Conservation (phyloP, 2,797 vertebrate species). For the Fistularia tabacaria region DNA sequence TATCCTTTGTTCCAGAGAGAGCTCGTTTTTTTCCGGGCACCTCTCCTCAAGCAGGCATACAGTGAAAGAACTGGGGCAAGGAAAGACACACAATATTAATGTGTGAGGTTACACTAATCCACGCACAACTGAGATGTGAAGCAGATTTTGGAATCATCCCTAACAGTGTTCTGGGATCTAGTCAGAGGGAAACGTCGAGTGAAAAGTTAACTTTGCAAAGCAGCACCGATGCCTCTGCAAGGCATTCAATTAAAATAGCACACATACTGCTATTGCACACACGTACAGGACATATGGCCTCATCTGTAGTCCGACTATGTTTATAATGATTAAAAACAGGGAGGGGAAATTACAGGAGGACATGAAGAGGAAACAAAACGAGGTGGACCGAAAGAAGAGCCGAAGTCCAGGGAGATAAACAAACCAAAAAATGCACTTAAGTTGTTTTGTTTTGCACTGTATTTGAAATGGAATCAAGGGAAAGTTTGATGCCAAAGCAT, state of each 20-base stretch:
- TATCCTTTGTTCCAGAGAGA: too few relatives aligned
- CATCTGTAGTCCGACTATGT: conserved; percentile 42
- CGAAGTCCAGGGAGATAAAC: too few relatives aligned
- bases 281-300: conserved; percentile 40
- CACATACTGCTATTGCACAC: conserved; percentile 36
- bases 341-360: neutral
- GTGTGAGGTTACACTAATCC: conserved; percentile 26
- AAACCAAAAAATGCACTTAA: too few relatives aligned
- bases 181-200: conserved; percentile 13
- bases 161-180: too few relatives aligned
- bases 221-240: conserved; percentile 24
- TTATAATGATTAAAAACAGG: conserved; percentile 35
- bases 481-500: conserved; percentile 1
- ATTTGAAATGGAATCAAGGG: neutral
- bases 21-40: too few relatives aligned
- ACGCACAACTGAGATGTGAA: conserved; percentile 13
- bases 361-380: neutral
- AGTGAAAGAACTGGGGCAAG: too few relatives aligned
- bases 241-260: conserved; percentile 32
- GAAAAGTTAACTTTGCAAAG: conserved; percentile 40
- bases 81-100: conserved; percentile 13
- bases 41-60: too few relatives aligned
- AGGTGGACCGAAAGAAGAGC: neutral
- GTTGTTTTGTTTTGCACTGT: neutral
- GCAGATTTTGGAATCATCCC: neutral